Conservation (phyloP, 2,888 invertebrate genomes). For the Athrips mouffetella region DNA sequence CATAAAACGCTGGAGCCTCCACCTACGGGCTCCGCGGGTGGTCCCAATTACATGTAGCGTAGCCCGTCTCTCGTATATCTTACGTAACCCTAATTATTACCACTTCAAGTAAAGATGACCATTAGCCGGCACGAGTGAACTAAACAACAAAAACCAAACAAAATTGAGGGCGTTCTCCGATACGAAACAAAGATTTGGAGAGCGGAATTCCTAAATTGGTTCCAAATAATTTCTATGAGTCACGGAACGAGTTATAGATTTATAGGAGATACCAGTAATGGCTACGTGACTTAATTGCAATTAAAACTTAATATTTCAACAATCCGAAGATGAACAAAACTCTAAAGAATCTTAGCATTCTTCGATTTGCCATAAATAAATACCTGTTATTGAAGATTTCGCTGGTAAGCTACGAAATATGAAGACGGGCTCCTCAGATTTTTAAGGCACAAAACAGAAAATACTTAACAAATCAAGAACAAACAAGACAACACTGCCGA, state of each 20-base stretch:
- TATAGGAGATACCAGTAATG: neutral
- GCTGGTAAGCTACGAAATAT: too few species aligned
- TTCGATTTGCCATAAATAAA: too few species aligned
- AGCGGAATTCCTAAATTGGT: slow-evolving; percentile 47
- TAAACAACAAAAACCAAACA: slow-evolving; percentile 41
- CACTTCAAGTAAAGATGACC: slow-evolving; percentile 51
- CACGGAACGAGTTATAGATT: slow-evolving; percentile 10
- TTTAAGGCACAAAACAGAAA: too few species aligned
- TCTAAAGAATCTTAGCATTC: too few species aligned
- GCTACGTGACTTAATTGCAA: neutral
- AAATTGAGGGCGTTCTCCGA: slow-evolving; percentile 36
- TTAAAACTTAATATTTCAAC: neutral
- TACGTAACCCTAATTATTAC: slow-evolving; percentile 56
- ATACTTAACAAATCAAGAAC: too few species aligned
- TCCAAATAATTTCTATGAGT: slow-evolving; percentile 14
- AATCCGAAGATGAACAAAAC: too few species aligned
- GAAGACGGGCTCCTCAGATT: too few species aligned
- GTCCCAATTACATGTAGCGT: slow-evolving; percentile 55
- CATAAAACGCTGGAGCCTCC: slow-evolving; percentile 31
- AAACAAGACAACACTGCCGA: too few species aligned
- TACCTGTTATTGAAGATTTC: too few species aligned
- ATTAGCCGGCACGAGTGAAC: slow-evolving; percentile 35
- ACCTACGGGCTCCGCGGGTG: slow-evolving; percentile 47
- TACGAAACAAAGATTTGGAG: slow-evolving; percentile 48
- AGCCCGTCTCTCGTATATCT: slow-evolving; percentile 39